Percentiles rank a stretch among this genome's conserved stretches.
Evolutionary conservation across 2,888 invertebrate species (phyloP).

Genomic region (Cosmia pyralina): DNA sequence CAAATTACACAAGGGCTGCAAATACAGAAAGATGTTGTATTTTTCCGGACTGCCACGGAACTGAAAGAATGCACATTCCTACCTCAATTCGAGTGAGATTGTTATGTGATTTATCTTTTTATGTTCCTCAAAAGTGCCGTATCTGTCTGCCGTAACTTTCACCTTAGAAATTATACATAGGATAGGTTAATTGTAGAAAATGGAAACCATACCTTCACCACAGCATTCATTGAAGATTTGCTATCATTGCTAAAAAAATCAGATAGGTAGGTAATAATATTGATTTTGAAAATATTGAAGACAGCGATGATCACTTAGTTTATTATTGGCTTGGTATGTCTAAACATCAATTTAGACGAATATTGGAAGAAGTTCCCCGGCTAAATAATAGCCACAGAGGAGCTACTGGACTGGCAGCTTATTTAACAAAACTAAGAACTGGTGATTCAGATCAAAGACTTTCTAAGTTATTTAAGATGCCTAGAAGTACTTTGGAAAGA

Average conservation of each 20-base stretch:
- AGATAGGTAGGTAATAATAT: constrained; percentile 26
- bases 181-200: constrained; percentile 4
- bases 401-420: constrained; percentile 15
- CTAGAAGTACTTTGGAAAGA: constrained; percentile 1
- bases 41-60: constrained; percentile 4
- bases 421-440: constrained; percentile 26
- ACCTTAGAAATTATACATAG: background rate
- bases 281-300: constrained; percentile 39
- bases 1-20: constrained; percentile 26
- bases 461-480: constrained; percentile 19
- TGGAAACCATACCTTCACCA: constrained; percentile 25
- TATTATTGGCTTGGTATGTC: constrained; percentile 16
- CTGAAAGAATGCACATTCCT: background rate
- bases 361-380: constrained; percentile 10
- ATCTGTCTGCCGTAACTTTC: constrained; percentile 12
- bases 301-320: background rate
- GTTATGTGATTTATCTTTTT: constrained; percentile 9
- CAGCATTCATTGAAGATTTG: background rate
- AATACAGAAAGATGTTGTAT: constrained; percentile 28
- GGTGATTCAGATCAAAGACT: constrained; percentile 30
- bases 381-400: constrained; percentile 4
- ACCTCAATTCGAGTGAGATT: constrained; percentile 8
- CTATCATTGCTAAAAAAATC: no score
- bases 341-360: constrained; percentile 23
- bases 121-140: constrained; percentile 22